Evolutionary conservation across 2,113 vertebrate genomes (phyloP), one percentile per base, ranked within the genome.

Genomic region (Mesocricetus auratus): DNA sequence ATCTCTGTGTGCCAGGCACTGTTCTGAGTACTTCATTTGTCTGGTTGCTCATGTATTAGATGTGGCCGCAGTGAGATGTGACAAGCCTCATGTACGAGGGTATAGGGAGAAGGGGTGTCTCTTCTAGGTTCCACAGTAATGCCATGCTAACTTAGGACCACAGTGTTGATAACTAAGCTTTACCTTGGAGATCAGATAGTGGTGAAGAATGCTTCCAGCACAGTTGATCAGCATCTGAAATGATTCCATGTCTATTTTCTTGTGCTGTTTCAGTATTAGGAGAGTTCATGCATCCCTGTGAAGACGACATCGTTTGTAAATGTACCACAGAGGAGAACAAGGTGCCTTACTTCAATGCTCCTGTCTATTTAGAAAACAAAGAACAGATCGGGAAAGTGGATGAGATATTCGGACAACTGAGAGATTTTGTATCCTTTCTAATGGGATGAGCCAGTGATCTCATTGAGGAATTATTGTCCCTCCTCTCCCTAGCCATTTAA

Each of bases 331-430:
- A 99, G 62, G 99, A 99, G 96, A 99, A 99, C 98, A 99, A 99
- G 95, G 99, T 99, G 92, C 99, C 99, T 85, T 99, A 99, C 97
- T 99, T 99, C 98, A 99, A 99, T 0, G 99, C 99, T 26, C 99
- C 99, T 0, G 99, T 99, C 56, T 99, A 99, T 93, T 97, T 99
- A 98, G 99, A 99, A 97, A 99, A 99, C 98, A 99, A 99, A 97
- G 99, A 99, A 89, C 99, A 99, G 97, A 99, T 99, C 19, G 99
- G 99, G 26, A 99, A 99, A 98, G 99, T 99, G 96, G 99, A 99
- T 94, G 99, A 99, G 98, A 99, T 99, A 97, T 99, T 99, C 5
- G 99, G 99, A 22, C 99, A 99, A 95, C 98, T 99, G 50, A 98
- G 99, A 85, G 99, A 99, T 94, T 99, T 99, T 98, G 99, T 99